These are phyloP conservation scores for Craseonycteris thonglongyai DNA, from an alignment of 2,113 vertebrate genomes.

Conservation along the genomic window DNA sequence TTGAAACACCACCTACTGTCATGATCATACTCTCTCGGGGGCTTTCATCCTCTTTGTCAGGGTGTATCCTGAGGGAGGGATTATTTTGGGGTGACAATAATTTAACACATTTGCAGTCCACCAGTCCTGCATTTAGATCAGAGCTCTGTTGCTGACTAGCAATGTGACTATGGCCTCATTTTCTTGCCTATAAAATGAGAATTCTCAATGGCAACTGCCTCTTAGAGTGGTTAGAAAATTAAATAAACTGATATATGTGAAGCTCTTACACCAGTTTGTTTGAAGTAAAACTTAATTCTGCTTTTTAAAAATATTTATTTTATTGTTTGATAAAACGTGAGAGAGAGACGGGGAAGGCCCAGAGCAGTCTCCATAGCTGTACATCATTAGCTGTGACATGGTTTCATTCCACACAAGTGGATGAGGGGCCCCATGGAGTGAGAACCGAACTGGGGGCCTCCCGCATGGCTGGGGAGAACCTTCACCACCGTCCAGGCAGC, in stretches of 20 bases:
- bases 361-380: no score
- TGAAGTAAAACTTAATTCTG: neutral
- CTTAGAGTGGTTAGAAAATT: neutral
- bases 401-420: no score
- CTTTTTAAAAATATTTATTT: no score
- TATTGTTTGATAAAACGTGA: no score
- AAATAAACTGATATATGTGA: neutral
- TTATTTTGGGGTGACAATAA: neutral
- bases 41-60: neutral
- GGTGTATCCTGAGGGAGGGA: neutral
- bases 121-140: neutral
- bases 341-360: no score
- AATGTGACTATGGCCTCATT: neutral
- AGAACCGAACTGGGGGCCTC: no score
- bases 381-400: no score
- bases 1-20: rapidly evolving
- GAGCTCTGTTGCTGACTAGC: neutral
- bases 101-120: neutral
- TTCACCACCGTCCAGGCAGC: no score
- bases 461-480: no score
- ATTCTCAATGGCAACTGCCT: neutral
- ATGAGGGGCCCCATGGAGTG: no score
- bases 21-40: rapidly evolving
- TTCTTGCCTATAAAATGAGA: neutral
- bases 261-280: neutral